A percentile compares a stretch with the other conserved stretches of the same genome.
phyloP scores from a whole-genome alignment of 2,113 vertebrate species.

The Ctenomys sociabilis region DNA sequence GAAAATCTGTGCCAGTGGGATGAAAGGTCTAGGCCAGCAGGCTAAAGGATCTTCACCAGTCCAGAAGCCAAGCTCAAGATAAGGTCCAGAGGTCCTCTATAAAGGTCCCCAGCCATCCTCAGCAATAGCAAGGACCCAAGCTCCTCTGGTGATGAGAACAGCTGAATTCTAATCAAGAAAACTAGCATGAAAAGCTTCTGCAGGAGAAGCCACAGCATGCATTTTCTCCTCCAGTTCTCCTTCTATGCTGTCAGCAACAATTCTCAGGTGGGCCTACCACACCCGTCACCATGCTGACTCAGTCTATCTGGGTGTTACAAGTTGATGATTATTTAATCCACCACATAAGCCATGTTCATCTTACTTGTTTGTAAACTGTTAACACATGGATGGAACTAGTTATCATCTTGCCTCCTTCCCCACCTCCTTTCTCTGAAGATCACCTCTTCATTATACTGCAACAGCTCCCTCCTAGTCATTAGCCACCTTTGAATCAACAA shows the following conservation, averaged over 20 bases:
- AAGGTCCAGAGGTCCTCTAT: background rate
- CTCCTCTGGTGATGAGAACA: background rate
- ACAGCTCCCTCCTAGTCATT: background rate
- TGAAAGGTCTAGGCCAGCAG: no score
- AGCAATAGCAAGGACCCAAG: background rate
- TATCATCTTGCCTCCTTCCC: background rate
- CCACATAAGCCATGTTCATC: background rate
- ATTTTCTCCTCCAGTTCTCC: no score
- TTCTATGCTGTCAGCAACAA: no score
- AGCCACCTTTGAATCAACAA: background rate
- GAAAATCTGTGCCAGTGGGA: no score
- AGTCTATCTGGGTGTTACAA: no score
- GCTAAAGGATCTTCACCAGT: background rate
- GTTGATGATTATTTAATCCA: background rate
- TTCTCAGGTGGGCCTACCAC: no score
- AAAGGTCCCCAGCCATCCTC: background rate
- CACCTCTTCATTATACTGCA: background rate
- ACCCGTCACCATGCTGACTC: no score
- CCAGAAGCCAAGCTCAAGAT: background rate
- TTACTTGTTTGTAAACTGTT: background rate
- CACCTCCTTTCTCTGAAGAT: background rate
- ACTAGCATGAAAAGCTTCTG: background rate
- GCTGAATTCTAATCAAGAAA: background rate
- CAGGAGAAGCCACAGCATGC: background rate
- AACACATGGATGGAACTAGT: background rate